Conservation (phyloP, 2,888 invertebrate species). For the Iselma pallidipennis region DNA sequence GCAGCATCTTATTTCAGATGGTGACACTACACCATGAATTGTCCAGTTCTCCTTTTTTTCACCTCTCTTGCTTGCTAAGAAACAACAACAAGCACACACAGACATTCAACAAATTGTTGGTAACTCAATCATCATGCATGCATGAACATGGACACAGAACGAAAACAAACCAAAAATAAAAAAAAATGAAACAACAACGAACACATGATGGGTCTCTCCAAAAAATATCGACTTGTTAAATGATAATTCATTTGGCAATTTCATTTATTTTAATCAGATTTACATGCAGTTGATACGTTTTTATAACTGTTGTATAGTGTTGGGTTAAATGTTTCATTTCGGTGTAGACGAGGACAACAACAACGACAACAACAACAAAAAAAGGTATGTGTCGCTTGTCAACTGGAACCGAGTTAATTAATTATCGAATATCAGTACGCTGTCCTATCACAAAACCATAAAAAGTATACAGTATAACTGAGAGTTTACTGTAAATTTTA, state of each 20-base stretch:
- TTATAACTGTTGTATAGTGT: conserved; percentile 24
- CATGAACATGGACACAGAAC: conserved; percentile 2
- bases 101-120: conserved; percentile 31
- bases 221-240: conserved; percentile 15
- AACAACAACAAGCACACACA: background rate
- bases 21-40: conserved; percentile 11
- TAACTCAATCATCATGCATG: conserved; percentile 27
- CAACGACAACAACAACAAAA: background rate
- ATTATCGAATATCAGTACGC: conserved; percentile 5
- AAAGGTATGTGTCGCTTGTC: conserved; percentile 22
- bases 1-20: conserved; percentile 2
- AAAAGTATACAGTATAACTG: background rate
- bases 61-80: background rate
- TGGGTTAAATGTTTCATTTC: conserved; percentile 21
- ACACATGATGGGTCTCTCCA: background rate
- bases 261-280: conserved; percentile 23
- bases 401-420: conserved; percentile 14
- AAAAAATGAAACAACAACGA: background rate
- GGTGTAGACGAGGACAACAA: background rate
- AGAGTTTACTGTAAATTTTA: background rate
- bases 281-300: conserved; percentile 18
- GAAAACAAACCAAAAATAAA: background rate
- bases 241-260: conserved; percentile 23
- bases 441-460: too few relatives aligned
- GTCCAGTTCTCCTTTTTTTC: background rate